Percentiles rank a stretch among this genome's conserved stretches.
Conservation (phyloP, 2,888 invertebrate genomes). For the Peribatodes rhomboidaria region DNA sequence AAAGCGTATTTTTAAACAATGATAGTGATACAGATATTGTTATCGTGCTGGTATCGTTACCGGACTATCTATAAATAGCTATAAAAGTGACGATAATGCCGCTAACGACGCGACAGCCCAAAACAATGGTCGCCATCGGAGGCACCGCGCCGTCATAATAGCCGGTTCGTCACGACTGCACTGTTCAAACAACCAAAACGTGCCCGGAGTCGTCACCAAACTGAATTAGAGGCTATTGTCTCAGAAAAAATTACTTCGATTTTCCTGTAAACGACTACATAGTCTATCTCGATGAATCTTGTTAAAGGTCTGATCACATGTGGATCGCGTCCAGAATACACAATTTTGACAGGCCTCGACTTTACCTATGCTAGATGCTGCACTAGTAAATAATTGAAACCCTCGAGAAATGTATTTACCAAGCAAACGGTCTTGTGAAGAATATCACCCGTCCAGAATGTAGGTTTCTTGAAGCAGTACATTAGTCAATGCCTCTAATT, state of each 20-base stretch:
- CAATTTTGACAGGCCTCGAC: conserved; percentile 1
- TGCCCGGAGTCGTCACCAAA: conserved; percentile 47
- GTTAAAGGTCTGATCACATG: conserved; percentile 18
- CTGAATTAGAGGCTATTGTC: conserved; percentile 53
- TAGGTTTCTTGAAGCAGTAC: conserved; percentile 25
- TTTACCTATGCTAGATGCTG: not conserved
- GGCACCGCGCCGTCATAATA: conserved; percentile 48
- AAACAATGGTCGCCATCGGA: conserved; percentile 50
- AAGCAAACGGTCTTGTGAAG: conserved; percentile 10
- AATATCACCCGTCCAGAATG: conserved; percentile 21
- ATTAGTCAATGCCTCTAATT: conserved; percentile 31
- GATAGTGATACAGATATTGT: conserved; percentile 41
- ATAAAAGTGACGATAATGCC: conserved; percentile 50
- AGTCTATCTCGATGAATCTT: conserved; percentile 30
- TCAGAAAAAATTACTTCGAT: conserved; percentile 36
- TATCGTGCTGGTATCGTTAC: conserved; percentile 48
- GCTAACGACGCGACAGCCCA: conserved; percentile 44
- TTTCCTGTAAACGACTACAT: conserved; percentile 30
- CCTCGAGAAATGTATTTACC: conserved; percentile 1
- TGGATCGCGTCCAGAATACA: conserved; percentile 3
- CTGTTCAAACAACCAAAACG: conserved; percentile 59
- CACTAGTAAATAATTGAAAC: not conserved
- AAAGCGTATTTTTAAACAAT: conserved; percentile 33
- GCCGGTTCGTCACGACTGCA: conserved; percentile 62
- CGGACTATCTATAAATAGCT: conserved; percentile 45